Evolutionary conservation across 2,888 invertebrate species (phyloP).

Genomic region (Gymnocheta viridis): DNA sequence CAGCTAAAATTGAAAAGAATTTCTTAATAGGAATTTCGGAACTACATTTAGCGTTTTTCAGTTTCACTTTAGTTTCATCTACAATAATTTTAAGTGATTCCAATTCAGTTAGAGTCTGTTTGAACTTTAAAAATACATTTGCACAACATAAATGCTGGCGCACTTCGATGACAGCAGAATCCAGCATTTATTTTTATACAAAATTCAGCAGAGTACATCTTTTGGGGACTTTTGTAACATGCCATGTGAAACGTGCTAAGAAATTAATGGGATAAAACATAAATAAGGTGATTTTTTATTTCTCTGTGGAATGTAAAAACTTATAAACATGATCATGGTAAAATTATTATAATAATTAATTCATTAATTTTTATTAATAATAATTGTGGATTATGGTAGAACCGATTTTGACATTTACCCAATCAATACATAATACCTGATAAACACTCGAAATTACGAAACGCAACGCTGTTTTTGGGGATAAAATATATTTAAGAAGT

Average conservation of each 20-base stretch:
- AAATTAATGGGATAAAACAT: too few relatives aligned
- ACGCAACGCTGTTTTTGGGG: too few relatives aligned
- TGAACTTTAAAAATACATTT: constrained; percentile 76
- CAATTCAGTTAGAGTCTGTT: constrained; percentile 72
- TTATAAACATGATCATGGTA: too few relatives aligned
- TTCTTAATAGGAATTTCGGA: constrained; percentile 69
- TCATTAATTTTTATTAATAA: too few relatives aligned
- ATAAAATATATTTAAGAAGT: too few relatives aligned
- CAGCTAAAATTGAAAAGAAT: constrained; percentile 74
- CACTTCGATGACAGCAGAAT: constrained; percentile 77
- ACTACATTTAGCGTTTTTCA: constrained; percentile 69
- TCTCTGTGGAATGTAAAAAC: too few relatives aligned
- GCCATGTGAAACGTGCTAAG: background rate
- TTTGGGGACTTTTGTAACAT: background rate
- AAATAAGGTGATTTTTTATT: background rate
- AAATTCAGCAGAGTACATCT: background rate
- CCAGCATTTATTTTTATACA: constrained; percentile 73
- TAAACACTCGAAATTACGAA: too few relatives aligned
- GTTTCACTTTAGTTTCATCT: constrained; percentile 67
- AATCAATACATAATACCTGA: too few relatives aligned
- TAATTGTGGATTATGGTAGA: too few relatives aligned
- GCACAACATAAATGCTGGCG: constrained; percentile 79
- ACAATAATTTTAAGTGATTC: constrained; percentile 74
- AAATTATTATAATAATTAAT: too few relatives aligned
- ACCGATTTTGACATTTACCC: too few relatives aligned